Evolutionary conservation across 2,888 invertebrate genomes (phyloP), one percentile per base, ranked within the genome.

Genomic region (Orchesella flavescens): DNA sequence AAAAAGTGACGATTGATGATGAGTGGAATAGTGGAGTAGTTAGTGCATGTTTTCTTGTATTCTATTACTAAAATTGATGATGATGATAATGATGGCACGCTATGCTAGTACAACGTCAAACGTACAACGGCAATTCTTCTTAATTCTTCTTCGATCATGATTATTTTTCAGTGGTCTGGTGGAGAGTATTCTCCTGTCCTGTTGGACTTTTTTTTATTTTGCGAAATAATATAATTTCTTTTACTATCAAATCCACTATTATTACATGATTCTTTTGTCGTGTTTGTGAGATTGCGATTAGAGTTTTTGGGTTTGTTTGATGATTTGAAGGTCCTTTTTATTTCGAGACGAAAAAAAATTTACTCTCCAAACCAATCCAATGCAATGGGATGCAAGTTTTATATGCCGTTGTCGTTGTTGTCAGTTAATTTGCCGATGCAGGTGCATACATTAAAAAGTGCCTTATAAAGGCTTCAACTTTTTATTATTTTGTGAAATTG

Each of bases 201-300:
- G 13, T 55, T 17, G 55, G 13, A 46, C 13, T 46, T 46, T 46
- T 46, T 55, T 15, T 55, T 55, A 57, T 34, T 34, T 34, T 34
- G 34, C 34, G 7, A 7, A 2, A 44, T 5, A 68, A 44, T 44
- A 68, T 46, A 43, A 34, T 46, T 9, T 17, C 24, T 53, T 66
- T 44, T 66, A 46, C 57, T 72, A 34, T 49, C 44, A 44, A 44
- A 44, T 9, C 21, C 12, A n/a, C 15, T n/a, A 15, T 44, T 44
- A n/a, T 7, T 72, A 71, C 78, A 79, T 71, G 71, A 79, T 74
- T 82, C 43, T 72, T 63, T 34, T 46, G 57, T 82, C 82, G 82
- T 82, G 82, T 72, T 75, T 69, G 66, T 57, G 76, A 53, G 76
- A 82, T 76, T 82, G 71, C 57, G 76, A 69, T 69, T 81, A 79